A percentile compares a stretch with the other conserved stretches of the same genome.
phyloP scores from a whole-genome alignment of 2,113 vertebrate species.

The Sakesphorus luctuosus region DNA sequence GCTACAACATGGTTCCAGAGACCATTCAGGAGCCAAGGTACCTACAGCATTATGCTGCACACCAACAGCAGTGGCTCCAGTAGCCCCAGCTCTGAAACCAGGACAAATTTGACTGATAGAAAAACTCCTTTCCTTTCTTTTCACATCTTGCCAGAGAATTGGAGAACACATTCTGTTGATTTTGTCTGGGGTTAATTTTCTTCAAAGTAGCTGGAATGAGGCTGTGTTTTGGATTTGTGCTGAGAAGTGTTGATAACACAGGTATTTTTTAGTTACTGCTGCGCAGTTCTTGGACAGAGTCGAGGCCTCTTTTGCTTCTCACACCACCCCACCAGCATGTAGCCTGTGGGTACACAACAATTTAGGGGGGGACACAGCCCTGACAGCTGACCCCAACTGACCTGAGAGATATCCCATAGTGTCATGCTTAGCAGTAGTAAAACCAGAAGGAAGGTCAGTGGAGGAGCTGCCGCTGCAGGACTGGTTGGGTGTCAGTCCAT shows the following conservation, averaged over 20 bases:
- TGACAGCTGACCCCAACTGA: not conserved
- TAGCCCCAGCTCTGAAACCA: not conserved
- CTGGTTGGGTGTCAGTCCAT: not conserved
- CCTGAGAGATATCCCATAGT: not conserved
- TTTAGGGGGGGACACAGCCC: not conserved
- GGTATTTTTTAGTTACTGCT: not conserved
- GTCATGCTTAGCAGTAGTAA: not conserved
- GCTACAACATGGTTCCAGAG: not conserved
- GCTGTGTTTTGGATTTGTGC: not conserved
- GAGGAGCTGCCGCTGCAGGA: not conserved
- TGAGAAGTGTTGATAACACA: not conserved
- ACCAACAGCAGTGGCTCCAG: fast-evolving
- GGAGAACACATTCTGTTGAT: not conserved
- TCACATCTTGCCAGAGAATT: not conserved
- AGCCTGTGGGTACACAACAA: not conserved
- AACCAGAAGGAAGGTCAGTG: not conserved
- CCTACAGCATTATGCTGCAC: not conserved
- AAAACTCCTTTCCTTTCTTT: not conserved
- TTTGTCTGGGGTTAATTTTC: not conserved
- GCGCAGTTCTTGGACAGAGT: not conserved
- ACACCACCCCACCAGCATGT: not conserved
- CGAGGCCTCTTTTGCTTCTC: not conserved
- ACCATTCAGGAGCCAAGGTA: not conserved
- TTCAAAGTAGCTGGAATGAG: not conserved
- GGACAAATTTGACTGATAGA: not conserved